Conservation (phyloP, 2,888 invertebrate genomes). For the Allophyes oxyacanthae region DNA sequence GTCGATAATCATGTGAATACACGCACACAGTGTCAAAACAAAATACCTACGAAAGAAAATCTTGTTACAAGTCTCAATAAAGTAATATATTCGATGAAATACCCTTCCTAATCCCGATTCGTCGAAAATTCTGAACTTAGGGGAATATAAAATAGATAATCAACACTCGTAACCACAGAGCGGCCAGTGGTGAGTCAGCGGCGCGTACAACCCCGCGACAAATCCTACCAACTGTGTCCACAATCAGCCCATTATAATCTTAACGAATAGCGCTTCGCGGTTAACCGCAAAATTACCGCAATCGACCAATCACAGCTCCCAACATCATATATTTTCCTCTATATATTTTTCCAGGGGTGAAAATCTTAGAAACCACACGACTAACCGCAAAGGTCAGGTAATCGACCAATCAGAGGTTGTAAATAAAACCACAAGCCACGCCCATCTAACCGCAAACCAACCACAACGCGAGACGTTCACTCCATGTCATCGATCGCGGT, state of each 20-base stretch:
- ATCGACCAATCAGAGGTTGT: constrained; percentile 89
- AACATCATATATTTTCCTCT: constrained; percentile 82
- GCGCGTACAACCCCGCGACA: constrained; percentile 74
- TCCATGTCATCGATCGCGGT: constrained; percentile 83
- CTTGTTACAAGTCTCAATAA: constrained; percentile 7
- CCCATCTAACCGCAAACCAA: constrained; percentile 91
- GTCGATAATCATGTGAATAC: too few species aligned
- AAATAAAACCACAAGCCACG: constrained; percentile 90
- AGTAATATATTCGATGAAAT: constrained; percentile 14
- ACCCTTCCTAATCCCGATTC: constrained; percentile 48
- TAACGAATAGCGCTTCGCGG: constrained; percentile 86
- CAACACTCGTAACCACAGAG: constrained; percentile 55
- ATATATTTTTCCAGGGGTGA: constrained; percentile 87
- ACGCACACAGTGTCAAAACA: too few species aligned
- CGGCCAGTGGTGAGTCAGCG: constrained; percentile 55
- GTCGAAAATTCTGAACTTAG: constrained; percentile 37
- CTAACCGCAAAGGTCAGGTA: constrained; percentile 89
- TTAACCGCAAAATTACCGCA: constrained; percentile 85
- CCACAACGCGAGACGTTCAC: constrained; percentile 88
- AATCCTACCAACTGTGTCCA: constrained; percentile 67
- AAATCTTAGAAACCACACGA: constrained; percentile 90
- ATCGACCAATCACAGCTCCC: constrained; percentile 80
- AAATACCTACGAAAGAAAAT: background rate
- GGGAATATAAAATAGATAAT: constrained; percentile 57
- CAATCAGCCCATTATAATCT: constrained; percentile 83